These are phyloP conservation scores for Camponotus floridanus DNA, from an alignment of 1,140 invertebrate genomes.

Conservation along the genomic window DNA sequence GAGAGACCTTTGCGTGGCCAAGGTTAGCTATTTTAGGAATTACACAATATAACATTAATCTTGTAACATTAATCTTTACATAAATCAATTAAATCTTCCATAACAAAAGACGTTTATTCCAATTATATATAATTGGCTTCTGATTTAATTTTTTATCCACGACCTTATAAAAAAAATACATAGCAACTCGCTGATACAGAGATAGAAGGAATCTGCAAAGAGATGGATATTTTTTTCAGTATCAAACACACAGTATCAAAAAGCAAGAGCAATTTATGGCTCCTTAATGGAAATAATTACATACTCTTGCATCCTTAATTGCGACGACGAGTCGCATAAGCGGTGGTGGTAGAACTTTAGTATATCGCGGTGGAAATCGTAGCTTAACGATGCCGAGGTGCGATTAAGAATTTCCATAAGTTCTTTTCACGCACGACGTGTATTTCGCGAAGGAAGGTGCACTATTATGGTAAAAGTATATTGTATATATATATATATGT, in stretches of 20 bases:
- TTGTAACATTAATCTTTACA: conserved; percentile 1
- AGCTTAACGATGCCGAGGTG: conserved; percentile 11
- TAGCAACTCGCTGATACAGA: background rate
- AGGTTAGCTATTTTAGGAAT: conserved; percentile 8
- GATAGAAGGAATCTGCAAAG: background rate
- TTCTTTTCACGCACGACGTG: background rate
- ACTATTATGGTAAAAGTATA: background rate
- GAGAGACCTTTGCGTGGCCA: conserved; percentile 30
- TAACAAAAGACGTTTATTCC: background rate
- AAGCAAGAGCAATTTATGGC: conserved; percentile 26
- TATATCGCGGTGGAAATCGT: conserved; percentile 37
- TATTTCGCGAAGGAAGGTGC: background rate
- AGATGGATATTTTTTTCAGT: background rate
- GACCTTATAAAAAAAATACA: background rate
- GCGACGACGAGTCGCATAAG: conserved; percentile 13
- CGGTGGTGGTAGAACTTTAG: background rate
- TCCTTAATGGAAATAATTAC: conserved; percentile 43
- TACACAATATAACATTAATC: background rate
- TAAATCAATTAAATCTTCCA: background rate
- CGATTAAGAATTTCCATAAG: conserved; percentile 47
- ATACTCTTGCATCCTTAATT: background rate
- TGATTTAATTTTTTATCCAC: conserved; percentile 21
- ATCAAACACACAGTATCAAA: background rate
- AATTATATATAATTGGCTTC: conserved; percentile 2
- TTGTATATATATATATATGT: background rate